Evolutionary conservation across 2,113 vertebrate genomes (phyloP), one percentile per base, ranked within the genome.

Genomic region (Sminthopsis crassicaudata): DNA sequence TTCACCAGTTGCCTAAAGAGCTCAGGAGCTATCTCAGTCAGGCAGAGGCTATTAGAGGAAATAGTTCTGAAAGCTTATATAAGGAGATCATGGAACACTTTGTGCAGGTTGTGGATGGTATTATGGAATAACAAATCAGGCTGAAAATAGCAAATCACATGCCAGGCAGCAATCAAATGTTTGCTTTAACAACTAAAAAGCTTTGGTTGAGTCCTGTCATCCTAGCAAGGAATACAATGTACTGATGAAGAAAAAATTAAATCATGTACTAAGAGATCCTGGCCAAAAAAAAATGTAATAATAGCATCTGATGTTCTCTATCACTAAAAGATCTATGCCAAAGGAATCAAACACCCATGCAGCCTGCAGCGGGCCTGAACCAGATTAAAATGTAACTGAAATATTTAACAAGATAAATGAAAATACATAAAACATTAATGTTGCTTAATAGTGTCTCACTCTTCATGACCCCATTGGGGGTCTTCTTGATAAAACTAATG

Each of bases 161-260:
- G 94, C 52, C 46, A 51, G 57, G 16, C 90, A 46, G 76, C 23
- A 92, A 23, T 89, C 55, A 53, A 94, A 76, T 96, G 52, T 88
- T 95, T 95, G 91, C 60, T 94, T 27, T 55, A 89, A 95, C 46
- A 90, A 52, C 53, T 93, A 90, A 48, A 84, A 92, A 76, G 16
- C n/a, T 95, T 46, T 91, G 90, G 89, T 54, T 94, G 92, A 97
- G 50, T 90, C 60, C 90, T 93, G 92, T 92, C 93, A 94, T 48
- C 91, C 67, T 84, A 84, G 67, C 19, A 84, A 84, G 42, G 36
- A 84, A 84, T 36, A 95, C 50, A 95, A 95, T n/a, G 91, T 22
- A 90, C 53, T 96, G 54, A 96, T 89, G 91, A 93, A 54, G 54
- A 55, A 48, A 92, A 95, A 95, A 52, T 90, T 94, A 42, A 52